A percentile compares a stretch with the other conserved stretches of the same genome.
Evolutionary conservation across 2,888 invertebrate species (phyloP).

Genomic region (Plagodis pulveraria): DNA sequence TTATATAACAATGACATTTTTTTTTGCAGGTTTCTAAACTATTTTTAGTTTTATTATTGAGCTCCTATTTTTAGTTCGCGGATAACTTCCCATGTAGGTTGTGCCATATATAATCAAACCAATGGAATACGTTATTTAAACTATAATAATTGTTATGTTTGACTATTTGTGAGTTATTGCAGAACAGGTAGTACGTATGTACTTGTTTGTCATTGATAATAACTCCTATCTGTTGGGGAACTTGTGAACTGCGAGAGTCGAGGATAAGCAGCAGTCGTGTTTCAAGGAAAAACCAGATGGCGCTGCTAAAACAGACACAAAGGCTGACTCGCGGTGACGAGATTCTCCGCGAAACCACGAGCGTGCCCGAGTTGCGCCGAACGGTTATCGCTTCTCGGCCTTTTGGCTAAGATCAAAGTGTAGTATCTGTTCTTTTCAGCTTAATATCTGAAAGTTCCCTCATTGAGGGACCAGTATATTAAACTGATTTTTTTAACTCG

Average conservation of each 20-base stretch:
- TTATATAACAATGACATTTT: no score
- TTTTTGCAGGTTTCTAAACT: no score
- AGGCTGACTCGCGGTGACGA: not conserved
- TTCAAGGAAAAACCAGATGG: not conserved
- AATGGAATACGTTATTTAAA: no score
- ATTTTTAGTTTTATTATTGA: no score
- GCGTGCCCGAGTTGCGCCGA: not conserved
- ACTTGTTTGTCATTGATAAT: not conserved
- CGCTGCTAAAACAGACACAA: not conserved
- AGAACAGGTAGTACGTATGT: no score
- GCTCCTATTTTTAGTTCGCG: no score
- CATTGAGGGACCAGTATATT: slow-evolving; percentile 26
- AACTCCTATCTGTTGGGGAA: not conserved
- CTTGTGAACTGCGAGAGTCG: not conserved
- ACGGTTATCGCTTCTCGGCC: slow-evolving; percentile 10
- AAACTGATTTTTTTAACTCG: slow-evolving; percentile 24
- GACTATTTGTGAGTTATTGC: no score
- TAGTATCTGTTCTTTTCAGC: slow-evolving; percentile 25
- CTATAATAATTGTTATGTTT: no score
- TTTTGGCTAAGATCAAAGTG: slow-evolving; percentile 17
- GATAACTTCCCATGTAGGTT: no score
- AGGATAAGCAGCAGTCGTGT: not conserved
- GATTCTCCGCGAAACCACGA: not conserved
- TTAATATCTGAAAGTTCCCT: slow-evolving; percentile 24
- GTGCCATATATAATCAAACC: no score